A percentile compares a stretch with the other conserved stretches of the same genome.
Conservation (phyloP, 2,113 vertebrate genomes). For the Pluvianellus socialis region DNA sequence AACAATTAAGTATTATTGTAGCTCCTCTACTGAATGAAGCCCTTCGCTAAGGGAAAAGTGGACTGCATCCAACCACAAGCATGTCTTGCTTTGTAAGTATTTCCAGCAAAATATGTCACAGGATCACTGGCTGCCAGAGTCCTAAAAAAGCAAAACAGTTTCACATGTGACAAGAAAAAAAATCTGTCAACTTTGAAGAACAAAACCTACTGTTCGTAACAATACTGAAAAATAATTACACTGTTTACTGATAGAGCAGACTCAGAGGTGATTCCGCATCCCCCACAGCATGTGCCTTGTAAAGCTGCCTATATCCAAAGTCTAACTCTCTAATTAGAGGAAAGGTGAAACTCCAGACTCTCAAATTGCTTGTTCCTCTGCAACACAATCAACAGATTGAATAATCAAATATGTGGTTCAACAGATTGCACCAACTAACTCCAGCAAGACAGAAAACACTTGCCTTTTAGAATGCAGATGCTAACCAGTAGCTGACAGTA, state of each 20-base stretch:
- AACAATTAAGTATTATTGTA: constrained; percentile 65
- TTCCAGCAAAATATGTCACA: constrained; percentile 38
- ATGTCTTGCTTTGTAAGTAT: constrained; percentile 37
- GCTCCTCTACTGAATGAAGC: constrained; percentile 54
- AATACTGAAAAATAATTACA: not conserved
- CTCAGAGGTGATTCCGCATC: not conserved
- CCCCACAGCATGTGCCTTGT: not conserved
- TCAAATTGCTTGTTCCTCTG: not conserved
- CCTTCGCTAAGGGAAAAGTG: constrained; percentile 33
- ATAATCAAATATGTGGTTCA: not conserved
- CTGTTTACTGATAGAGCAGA: not conserved
- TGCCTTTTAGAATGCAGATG: not conserved
- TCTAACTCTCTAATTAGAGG: not conserved
- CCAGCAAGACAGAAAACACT: not conserved
- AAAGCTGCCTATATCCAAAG: not conserved
- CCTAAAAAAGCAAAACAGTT: not conserved
- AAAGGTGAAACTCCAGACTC: not conserved
- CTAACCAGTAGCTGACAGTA: not conserved
- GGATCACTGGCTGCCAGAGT: not conserved
- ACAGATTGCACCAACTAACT: not conserved
- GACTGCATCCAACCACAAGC: constrained; percentile 34
- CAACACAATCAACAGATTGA: not conserved
- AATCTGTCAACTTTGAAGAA: not conserved
- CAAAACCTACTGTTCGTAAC: not conserved
- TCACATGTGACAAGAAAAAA: not conserved